These are phyloP conservation scores for Mythimna impura DNA, from an alignment of 2,888 invertebrate genomes.

Conservation along the genomic window DNA sequence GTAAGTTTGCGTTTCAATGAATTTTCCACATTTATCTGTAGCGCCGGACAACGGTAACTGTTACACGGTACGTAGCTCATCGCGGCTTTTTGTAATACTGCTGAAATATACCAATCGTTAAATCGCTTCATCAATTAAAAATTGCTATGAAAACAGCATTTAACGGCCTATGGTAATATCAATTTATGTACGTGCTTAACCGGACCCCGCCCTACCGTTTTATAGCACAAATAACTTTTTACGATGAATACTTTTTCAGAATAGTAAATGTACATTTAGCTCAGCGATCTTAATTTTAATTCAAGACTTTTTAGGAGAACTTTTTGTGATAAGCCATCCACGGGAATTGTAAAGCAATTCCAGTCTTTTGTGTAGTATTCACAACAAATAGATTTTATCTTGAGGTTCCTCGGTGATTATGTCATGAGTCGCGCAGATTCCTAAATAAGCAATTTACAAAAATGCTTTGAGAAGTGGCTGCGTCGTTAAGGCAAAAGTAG, in stretches of 20 bases:
- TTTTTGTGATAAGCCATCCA: constrained; percentile 69
- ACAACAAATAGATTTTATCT: constrained; percentile 80
- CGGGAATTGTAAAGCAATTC: constrained; percentile 74
- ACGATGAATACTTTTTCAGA: constrained; percentile 53
- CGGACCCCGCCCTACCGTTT: constrained; percentile 42
- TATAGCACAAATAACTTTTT: constrained; percentile 49
- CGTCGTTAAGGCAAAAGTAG: constrained; percentile 54
- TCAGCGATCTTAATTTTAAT: constrained; percentile 66
- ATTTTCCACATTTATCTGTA: constrained; percentile 53
- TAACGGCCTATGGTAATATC: constrained; percentile 52
- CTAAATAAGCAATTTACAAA: constrained; percentile 73
- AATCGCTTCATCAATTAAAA: constrained; percentile 54
- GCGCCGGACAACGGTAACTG: constrained; percentile 24
- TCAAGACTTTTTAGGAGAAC: constrained; percentile 67
- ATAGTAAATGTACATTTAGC: constrained; percentile 57
- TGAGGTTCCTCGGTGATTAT: constrained; percentile 73
- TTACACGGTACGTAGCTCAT: constrained; percentile 18
- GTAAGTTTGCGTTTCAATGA: constrained; percentile 54
- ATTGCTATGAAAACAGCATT: constrained; percentile 52
- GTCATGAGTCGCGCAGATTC: constrained; percentile 69
- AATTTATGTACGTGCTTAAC: constrained; percentile 58
- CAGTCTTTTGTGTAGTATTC: constrained; percentile 72
- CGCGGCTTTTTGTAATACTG: constrained; percentile 26
- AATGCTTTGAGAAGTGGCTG: constrained; percentile 63
- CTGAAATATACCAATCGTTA: constrained; percentile 38